A percentile compares a stretch with the other conserved stretches of the same genome.
These are phyloP conservation scores for Macrosiphum euphorbiae DNA, from an alignment of 2,888 invertebrate species.

Conservation along the genomic window DNA sequence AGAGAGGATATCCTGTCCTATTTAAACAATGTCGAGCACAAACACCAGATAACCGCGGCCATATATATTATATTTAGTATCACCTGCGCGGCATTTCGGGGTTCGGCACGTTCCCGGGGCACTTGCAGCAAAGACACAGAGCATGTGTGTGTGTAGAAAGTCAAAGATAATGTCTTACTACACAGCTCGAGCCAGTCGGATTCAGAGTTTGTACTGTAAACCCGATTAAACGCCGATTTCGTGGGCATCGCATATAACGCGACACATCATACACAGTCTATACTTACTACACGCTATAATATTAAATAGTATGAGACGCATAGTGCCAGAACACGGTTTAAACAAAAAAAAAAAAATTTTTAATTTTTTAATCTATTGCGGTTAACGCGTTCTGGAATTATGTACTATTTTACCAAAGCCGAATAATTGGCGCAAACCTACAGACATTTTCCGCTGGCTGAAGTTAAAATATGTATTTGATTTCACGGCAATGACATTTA, in stretches of 20 bases:
- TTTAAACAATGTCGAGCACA: slow-evolving; percentile 54
- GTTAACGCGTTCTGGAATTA: background rate
- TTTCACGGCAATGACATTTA: background rate
- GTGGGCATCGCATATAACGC: background rate
- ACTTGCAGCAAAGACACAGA: background rate
- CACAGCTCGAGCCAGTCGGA: background rate
- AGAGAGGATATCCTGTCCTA: slow-evolving; percentile 59
- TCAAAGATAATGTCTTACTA: background rate
- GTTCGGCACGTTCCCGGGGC: slow-evolving; percentile 47
- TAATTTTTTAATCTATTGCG: background rate
- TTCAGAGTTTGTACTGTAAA: background rate
- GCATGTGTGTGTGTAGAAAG: background rate
- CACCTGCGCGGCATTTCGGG: slow-evolving; percentile 40
- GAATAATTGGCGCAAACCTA: background rate
- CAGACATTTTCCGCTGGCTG: background rate
- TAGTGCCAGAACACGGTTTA: background rate
- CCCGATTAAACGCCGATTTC: too few species aligned
- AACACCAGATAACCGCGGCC: slow-evolving; percentile 56
- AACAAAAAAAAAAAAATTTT: background rate
- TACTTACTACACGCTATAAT: too few species aligned
- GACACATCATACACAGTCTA: background rate
- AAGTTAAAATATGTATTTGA: background rate
- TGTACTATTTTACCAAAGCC: background rate
- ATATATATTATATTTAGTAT: background rate
- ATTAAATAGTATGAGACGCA: background rate